Base-by-base conservation (phyloP, 2,113 vertebrate species). In the Saccopteryx bilineata region DNA sequence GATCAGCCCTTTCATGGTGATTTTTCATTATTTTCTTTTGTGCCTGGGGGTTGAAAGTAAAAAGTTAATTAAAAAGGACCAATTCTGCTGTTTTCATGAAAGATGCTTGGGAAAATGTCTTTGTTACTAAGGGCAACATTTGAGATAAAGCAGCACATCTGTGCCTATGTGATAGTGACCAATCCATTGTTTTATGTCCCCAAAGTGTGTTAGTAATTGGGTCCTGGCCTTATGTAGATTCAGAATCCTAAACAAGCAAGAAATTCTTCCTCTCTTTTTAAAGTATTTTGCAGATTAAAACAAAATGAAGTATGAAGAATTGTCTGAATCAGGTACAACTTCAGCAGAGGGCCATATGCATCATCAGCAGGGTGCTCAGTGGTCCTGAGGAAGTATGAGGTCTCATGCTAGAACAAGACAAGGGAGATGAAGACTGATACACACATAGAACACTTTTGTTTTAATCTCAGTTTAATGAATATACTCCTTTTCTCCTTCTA, bases 11-110 rank as follows among this genome's bases (percentile, higher is more conserved):
- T 96, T 96, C 74, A 54, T 95, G 75, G 66, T 96, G 84, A 93
- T 94, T 97, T 97, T 96, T 96, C 87, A 94, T 97, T 96, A 96
- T 96, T 97, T 96, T 97, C 60, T 96, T 19, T 28, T 94, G 5
- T 90, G 92, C 89, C 95, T 93, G 76, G 94, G 90, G 95, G 66
- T 95, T 93, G n/a, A 52, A 92, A 97, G 66, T 76, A 96, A 91
- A 91, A 97, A 96, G 90, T 95, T 97, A 97, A 97, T 98, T 97
- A 96, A 95, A 87, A 60, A 93, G 76, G 72, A 88, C 76, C 84
- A 92, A 66, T 84, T 78, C 28, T 95, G 63, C 75, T 95, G 81
- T 94, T 97, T 94, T 91, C 72, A 95, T 90, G 89, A 95, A 96
- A 87, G 84, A 90, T 79, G 76, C 50, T 94, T 85, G 46, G 66